Percentiles rank a stretch among this genome's conserved stretches.
phyloP scores from a whole-genome alignment of 2,113 vertebrate genomes.

The Mohoua ochrocephala region DNA sequence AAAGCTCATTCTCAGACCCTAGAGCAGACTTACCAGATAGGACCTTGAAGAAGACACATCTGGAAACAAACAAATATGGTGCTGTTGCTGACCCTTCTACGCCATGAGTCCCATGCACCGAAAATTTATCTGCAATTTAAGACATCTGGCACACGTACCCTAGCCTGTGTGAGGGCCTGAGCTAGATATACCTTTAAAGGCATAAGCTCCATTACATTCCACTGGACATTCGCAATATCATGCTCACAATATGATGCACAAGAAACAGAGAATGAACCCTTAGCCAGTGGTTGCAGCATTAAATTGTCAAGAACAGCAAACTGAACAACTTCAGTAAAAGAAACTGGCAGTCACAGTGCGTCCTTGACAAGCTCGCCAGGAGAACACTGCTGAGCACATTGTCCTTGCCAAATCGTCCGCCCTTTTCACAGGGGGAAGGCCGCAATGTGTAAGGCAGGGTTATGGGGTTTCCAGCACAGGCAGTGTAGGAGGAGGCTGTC shows the following conservation, averaged over 20 bases:
- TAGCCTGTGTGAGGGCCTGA: neutral
- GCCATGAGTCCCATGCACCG: neutral
- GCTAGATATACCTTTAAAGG: neutral
- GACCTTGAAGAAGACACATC: neutral
- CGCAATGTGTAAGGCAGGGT: accelerated
- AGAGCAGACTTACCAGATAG: neutral
- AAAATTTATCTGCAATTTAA: neutral
- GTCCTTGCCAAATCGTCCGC: accelerated
- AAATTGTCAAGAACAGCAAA: neutral
- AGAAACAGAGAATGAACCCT: neutral
- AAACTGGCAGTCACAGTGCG: neutral
- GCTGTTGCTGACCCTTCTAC: neutral
- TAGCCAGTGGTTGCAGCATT: neutral
- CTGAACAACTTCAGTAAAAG: neutral
- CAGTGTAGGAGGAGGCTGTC: neutral
- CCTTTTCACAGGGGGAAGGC: neutral
- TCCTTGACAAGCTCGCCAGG: too few species aligned
- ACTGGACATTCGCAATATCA: neutral
- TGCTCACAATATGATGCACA: neutral
- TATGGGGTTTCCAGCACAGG: neutral
- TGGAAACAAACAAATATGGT: neutral
- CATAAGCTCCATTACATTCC: neutral
- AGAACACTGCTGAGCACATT: neutral
- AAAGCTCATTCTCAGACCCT: neutral
- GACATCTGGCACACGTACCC: neutral